These are phyloP conservation scores for Crambe crambe DNA, from an alignment of 37 sponge, comb jelly and placozoan species.

Conservation along the genomic window DNA sequence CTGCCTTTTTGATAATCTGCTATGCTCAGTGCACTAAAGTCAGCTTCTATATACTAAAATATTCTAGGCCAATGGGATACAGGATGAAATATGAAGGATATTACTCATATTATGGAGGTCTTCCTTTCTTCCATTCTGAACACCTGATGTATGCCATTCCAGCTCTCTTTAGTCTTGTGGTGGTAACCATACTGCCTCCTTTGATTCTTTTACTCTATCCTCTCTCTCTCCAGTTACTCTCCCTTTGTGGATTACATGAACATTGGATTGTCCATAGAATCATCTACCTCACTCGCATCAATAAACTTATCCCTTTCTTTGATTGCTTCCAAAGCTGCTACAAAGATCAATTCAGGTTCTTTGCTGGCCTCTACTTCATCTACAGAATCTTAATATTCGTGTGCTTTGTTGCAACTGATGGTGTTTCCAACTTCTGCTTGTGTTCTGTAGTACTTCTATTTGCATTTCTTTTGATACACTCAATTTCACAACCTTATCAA, in stretches of 20 bases:
- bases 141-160: conserved; percentile 34
- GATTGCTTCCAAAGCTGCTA: conserved; percentile 27
- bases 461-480: background rate
- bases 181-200: conserved; percentile 10
- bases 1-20: conserved; percentile 42
- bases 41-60: background rate
- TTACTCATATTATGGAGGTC: conserved; percentile 25
- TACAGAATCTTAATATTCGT: conserved; percentile 8
- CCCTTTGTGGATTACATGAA: conserved; percentile 21
- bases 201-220: conserved; percentile 10
- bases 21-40: conserved; percentile 17
- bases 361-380: conserved; percentile 28
- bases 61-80: background rate
- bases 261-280: background rate
- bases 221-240: background rate
- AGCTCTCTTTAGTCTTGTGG: background rate
- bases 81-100: background rate
- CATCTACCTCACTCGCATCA: background rate
- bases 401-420: background rate
- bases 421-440: background rate
- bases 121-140: background rate
- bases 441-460: background rate
- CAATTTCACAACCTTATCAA: conserved; percentile 8
- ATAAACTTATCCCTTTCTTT: conserved; percentile 17
- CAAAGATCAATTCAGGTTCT: conserved; percentile 22